Base-by-base conservation (phyloP, 92 coral and sea anemone genomes). In the Hydrozoanthus gracilis region DNA sequence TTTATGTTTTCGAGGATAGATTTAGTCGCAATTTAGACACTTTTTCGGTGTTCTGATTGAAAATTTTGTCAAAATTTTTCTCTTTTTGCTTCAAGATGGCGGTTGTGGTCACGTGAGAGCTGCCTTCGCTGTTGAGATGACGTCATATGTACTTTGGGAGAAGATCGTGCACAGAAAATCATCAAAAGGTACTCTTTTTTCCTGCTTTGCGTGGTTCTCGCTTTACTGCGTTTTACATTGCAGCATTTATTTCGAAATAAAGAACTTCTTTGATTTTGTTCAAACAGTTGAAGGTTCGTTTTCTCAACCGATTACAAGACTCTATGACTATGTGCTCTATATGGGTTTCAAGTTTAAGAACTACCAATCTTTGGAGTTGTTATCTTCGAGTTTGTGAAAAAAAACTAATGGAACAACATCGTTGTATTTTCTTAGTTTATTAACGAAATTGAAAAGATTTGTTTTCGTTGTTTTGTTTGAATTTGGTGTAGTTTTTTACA, bases 61-160 rank as follows among this genome's bases (percentile, higher is more conserved):
- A 88, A 92, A 82, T 76, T 79, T 87, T 60, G 47, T 18, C 82
- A 88, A 76, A 84, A 92, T 92, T 87, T 86, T 48, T 65, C 60
- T 88, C 76, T 82, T 86, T 61, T 78, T 56, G 86, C 89, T 75
- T 85, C 93, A 94, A 94, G 98, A 94, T 94, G 98, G 98, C 95
- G 88, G 91, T 89, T 58, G 71, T 44, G 86, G 88, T 94, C 95
- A 94, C 95, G 90, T 94, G 98, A 92, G 56, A n/a, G 11, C 12
- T 68, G 47, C 51, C 49, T 46, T 69, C 78, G 60, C 45, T 73
- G 50, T 67, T 15, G 10, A 51, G 11, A 67, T 91, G 94, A 92
- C 95, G 94, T 84, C 75, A 70, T 16, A 8, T 51, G 84, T 69
- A 90, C 84, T 92, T 94, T 82, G 66, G 94, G 98, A 94, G 98